These are phyloP conservation scores for Cheilosia vulpina DNA, from an alignment of 2,888 invertebrate genomes.

Conservation along the genomic window DNA sequence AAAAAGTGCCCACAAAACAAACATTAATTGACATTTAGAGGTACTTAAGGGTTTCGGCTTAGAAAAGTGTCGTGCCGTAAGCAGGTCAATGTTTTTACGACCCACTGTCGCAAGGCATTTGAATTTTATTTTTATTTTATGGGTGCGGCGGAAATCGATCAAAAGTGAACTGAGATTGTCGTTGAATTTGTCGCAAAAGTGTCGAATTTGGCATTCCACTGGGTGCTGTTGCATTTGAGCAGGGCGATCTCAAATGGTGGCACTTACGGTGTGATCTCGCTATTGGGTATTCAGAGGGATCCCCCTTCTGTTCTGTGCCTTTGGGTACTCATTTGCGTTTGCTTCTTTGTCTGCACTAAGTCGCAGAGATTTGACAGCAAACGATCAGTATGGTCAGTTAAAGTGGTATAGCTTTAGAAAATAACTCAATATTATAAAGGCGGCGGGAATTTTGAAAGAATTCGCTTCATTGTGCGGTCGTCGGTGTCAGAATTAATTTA, in stretches of 20 bases:
- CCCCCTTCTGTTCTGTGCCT: no score
- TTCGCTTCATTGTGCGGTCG: no score
- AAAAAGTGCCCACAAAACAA: conserved; percentile 15
- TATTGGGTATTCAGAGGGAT: no score
- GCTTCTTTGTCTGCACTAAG: no score
- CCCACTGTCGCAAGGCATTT: conserved; percentile 2
- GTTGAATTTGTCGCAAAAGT: neutral
- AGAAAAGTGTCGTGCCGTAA: neutral
- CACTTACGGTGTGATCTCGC: no score
- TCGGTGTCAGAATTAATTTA: no score
- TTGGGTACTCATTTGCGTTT: no score
- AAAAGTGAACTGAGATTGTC: neutral
- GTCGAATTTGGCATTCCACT: neutral
- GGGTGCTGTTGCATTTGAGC: neutral
- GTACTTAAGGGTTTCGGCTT: conserved; percentile 19
- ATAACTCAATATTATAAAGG: no score
- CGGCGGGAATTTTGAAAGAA: no score
- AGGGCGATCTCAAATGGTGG: neutral
- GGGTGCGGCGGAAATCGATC: conserved; percentile 7
- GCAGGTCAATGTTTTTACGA: conserved; percentile 16
- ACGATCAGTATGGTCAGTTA: no score
- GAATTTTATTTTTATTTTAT: neutral
- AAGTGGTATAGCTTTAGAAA: no score
- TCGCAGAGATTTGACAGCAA: no score
- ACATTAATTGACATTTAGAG: conserved; percentile 46